Evolutionary conservation across 2,888 invertebrate species (phyloP).

Genomic region (Eulithis prunata): DNA sequence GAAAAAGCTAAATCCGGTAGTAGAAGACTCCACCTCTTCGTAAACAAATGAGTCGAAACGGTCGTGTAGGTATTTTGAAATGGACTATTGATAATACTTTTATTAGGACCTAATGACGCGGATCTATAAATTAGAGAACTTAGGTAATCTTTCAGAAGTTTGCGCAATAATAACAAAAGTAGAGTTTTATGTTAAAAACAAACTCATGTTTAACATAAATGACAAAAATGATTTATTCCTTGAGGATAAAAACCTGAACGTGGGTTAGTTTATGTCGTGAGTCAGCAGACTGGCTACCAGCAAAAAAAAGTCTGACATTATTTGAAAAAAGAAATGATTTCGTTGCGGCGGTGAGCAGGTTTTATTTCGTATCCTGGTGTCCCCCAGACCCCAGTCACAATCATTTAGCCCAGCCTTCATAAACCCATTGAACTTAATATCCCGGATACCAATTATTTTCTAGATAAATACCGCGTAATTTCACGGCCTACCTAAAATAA

Average conservation of each 20-base stretch:
- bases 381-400: neutral
- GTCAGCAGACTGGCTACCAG: neutral
- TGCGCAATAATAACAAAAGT: too few relatives aligned
- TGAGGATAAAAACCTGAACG: neutral
- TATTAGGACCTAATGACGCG: too few relatives aligned
- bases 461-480: neutral
- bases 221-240: neutral
- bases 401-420: neutral
- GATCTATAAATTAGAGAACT: too few relatives aligned
- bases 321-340: too few relatives aligned
- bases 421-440: constrained; percentile 4
- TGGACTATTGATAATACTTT: too few relatives aligned
- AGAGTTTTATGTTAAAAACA: too few relatives aligned
- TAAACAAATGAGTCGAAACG: too few relatives aligned
- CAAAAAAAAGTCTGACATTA: neutral
- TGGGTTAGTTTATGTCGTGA: neutral
- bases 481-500: neutral
- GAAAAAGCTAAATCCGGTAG: too few relatives aligned
- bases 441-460: constrained; percentile 8
- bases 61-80: too few relatives aligned
- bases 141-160: too few relatives aligned
- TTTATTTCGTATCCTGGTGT: constrained; percentile 2
- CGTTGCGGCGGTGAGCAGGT: neutral
- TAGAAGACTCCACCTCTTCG: too few relatives aligned
- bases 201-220: too few relatives aligned